Conservation (phyloP, 2,888 invertebrate genomes). For the Epistrophe eligans region DNA sequence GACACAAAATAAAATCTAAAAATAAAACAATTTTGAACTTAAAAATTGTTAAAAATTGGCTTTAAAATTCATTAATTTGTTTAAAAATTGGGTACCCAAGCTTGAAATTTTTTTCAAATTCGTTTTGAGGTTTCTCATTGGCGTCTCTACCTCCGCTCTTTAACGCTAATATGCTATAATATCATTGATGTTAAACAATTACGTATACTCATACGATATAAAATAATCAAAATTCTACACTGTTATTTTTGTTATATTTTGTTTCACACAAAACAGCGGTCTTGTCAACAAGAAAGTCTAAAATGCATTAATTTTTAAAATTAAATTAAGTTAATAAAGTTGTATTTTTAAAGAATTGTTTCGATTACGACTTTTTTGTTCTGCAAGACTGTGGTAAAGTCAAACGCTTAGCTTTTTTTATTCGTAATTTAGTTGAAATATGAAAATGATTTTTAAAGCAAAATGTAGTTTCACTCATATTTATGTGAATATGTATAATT, state of each 20-base stretch:
- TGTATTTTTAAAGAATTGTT: background rate
- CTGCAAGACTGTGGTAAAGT: too few species aligned
- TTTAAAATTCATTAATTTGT: background rate
- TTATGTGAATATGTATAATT: too few species aligned
- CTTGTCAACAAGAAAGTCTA: background rate
- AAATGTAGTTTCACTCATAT: too few species aligned
- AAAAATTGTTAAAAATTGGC: slow-evolving; percentile 12
- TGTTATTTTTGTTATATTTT: background rate
- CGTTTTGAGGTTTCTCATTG: background rate
- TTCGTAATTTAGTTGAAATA: background rate
- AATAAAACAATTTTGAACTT: background rate
- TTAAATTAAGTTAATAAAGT: background rate
- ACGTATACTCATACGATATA: background rate
- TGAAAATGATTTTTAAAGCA: too few species aligned
- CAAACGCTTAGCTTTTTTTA: slow-evolving; percentile 45
- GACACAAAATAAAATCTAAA: slow-evolving; percentile 37
- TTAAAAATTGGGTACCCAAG: background rate
- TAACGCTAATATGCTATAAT: slow-evolving; percentile 37
- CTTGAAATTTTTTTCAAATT: background rate
- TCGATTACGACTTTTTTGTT: background rate
- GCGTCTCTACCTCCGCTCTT: slow-evolving; percentile 58
- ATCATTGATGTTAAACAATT: slow-evolving; percentile 2
- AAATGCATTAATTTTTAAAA: background rate
- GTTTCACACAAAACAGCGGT: background rate
- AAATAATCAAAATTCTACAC: background rate